Conservation (phyloP, 2,113 vertebrate species). For the Pardalotus punctatus region DNA sequence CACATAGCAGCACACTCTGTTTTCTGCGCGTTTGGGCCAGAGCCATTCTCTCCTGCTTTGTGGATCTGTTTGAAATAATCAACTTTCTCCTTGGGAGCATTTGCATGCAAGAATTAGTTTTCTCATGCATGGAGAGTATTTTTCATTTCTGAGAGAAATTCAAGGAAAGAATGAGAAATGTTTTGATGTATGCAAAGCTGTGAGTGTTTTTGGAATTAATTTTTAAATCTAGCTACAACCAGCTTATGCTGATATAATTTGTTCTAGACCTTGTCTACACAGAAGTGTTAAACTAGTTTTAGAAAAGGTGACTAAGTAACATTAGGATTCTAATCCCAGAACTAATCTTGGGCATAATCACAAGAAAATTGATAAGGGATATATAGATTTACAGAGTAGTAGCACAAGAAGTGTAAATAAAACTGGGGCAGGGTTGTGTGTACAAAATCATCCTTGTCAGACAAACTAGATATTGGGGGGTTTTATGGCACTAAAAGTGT, state of each 20-base stretch:
- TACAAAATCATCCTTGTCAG: neutral
- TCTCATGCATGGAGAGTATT: slow-evolving; percentile 4
- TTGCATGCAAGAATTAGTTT: slow-evolving; percentile 39
- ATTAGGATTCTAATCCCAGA: neutral
- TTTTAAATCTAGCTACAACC: slow-evolving; percentile 25
- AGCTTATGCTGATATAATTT: neutral
- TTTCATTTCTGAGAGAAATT: slow-evolving; percentile 38
- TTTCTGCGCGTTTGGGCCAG: neutral
- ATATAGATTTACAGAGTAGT: neutral
- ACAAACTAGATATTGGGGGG: neutral
- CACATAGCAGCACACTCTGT: neutral
- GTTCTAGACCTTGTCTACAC: neutral
- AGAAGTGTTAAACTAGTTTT: neutral
- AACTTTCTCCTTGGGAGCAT: slow-evolving; percentile 8
- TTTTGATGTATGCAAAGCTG: slow-evolving; percentile 47
- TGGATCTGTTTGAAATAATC: slow-evolving; percentile 23
- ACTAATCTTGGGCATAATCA: neutral
- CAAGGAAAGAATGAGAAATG: slow-evolving; percentile 5
- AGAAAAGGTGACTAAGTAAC: neutral
- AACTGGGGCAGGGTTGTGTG: neutral
- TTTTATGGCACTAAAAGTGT: neutral
- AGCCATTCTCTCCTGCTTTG: neutral
- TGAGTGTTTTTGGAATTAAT: slow-evolving; percentile 41
- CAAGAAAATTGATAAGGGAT: neutral
- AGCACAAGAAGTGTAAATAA: neutral